Percentiles rank a stretch among this genome's conserved stretches.
phyloP scores from a whole-genome alignment of 2,888 invertebrate genomes.

The Flexamia atlantica region DNA sequence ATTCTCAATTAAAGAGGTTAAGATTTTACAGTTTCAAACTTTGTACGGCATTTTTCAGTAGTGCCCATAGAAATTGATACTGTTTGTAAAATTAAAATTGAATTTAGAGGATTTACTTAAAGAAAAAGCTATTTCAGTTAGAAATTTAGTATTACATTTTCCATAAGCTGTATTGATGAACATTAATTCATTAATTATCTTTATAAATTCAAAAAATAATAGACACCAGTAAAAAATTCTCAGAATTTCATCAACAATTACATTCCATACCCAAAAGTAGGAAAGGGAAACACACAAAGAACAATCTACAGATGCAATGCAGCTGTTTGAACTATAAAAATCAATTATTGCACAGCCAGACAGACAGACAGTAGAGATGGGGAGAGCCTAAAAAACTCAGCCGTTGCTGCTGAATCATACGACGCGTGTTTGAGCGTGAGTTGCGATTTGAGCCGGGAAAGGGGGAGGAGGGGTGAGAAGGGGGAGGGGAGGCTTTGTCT shows the following conservation, averaged over 20 bases:
- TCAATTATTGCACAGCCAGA: constrained; percentile 57
- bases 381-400: constrained; percentile 51
- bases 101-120: too few species aligned
- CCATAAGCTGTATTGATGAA: too few species aligned
- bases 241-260: neutral
- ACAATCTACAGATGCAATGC: neutral
- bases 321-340: constrained; percentile 56
- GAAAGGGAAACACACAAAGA: neutral
- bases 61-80: too few species aligned
- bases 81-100: too few species aligned
- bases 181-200: too few species aligned
- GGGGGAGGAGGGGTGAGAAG: constrained; percentile 18
- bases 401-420: constrained; percentile 62
- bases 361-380: constrained; percentile 51
- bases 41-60: too few species aligned
- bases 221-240: too few species aligned
- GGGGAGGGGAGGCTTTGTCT: constrained; percentile 49
- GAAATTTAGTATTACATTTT: too few species aligned
- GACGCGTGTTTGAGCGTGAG: constrained; percentile 54
- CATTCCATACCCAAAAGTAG: neutral
- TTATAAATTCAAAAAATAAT: too few species aligned
- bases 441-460: constrained; percentile 37
- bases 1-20: too few species aligned
- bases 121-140: too few species aligned
- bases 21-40: too few species aligned